Percentiles rank a stretch among this genome's conserved stretches.
phyloP scores from a whole-genome alignment of 2,888 invertebrate species.

The Cephalotes varians region DNA sequence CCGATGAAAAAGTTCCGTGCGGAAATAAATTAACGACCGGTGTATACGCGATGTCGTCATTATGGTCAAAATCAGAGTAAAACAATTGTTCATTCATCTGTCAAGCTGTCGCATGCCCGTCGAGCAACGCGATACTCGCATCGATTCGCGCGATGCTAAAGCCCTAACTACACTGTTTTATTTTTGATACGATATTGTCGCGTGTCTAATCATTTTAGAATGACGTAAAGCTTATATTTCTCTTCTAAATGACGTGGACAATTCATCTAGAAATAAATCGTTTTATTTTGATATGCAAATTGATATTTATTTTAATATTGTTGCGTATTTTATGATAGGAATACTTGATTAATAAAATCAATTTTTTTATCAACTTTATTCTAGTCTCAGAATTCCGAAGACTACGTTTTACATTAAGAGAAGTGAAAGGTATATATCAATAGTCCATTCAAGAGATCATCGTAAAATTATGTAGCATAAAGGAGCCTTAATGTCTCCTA shows the following conservation, averaged over 20 bases:
- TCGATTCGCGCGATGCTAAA: constrained; percentile 26
- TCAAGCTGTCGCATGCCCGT: constrained; percentile 13
- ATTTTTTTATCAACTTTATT: neutral
- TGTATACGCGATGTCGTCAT: constrained; percentile 33
- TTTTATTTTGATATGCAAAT: neutral
- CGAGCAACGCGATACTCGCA: neutral
- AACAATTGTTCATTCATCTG: constrained; percentile 50
- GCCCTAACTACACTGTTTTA: neutral
- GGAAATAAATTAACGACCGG: constrained; percentile 51
- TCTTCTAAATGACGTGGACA: neutral
- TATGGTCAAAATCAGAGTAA: constrained; percentile 43
- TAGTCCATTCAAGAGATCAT: neutral
- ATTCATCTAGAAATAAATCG: neutral
- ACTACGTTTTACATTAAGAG: neutral
- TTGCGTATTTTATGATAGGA: neutral
- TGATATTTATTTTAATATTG: neutral
- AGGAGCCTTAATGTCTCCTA: constrained; percentile 4
- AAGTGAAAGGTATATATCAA: neutral
- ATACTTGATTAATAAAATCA: neutral
- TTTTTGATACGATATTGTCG: neutral
- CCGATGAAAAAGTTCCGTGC: constrained; percentile 41
- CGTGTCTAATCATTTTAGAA: neutral
- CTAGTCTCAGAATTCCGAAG: neutral
- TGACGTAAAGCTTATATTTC: neutral
- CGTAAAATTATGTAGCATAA: neutral